Evolutionary conservation across 2,113 vertebrate genomes (phyloP).

Genomic region (Zapus hudsonius): DNA sequence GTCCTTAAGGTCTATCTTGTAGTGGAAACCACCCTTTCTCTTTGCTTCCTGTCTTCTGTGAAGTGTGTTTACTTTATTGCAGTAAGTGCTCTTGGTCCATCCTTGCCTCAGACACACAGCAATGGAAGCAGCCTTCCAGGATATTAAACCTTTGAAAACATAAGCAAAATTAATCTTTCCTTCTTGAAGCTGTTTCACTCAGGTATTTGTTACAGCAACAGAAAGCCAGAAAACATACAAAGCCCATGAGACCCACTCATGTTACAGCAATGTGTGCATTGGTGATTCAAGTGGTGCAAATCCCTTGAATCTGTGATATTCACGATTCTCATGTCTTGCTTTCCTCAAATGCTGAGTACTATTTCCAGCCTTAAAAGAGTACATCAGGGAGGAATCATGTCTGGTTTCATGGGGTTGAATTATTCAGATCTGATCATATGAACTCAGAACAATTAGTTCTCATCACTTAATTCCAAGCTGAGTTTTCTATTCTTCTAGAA

Average conservation of each 20-base stretch:
- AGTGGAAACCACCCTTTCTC: neutral
- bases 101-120: neutral
- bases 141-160: neutral
- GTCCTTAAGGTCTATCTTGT: neutral
- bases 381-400: neutral
- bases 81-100: no score
- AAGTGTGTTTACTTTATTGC: no score
- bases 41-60: neutral
- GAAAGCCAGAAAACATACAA: neutral
- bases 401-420: neutral
- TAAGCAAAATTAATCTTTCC: neutral
- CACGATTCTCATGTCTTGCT: neutral
- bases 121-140: neutral
- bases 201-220: neutral
- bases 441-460: neutral
- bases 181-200: neutral
- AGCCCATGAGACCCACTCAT: neutral
- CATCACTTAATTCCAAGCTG: neutral
- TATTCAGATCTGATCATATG: neutral
- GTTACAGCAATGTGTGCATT: accelerated
- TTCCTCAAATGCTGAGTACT: neutral
- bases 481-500: neutral
- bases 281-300: no score
- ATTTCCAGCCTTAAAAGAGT: neutral
- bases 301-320: neutral